These are phyloP conservation scores for human DNA, from an alignment of 2,113 vertebrate genomes.

Conservation along the genomic window DNA sequence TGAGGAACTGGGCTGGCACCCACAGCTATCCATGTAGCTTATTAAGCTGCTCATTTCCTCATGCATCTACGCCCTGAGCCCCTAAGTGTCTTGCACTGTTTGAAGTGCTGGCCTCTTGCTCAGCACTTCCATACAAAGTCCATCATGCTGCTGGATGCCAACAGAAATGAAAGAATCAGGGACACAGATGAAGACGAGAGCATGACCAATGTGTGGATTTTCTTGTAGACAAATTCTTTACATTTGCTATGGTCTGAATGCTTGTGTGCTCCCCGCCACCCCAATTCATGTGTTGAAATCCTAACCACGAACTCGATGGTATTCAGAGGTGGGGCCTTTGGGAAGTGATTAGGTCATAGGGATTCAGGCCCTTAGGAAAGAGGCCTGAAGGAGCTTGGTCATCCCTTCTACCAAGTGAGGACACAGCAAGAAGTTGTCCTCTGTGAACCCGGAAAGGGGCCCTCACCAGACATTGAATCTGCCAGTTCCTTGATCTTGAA, in stretches of 20 bases:
- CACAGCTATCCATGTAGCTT: background rate
- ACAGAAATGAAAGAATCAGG: background rate
- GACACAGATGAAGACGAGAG: background rate
- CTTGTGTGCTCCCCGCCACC: background rate
- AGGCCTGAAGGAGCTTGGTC: background rate
- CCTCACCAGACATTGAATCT: background rate
- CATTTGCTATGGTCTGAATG: background rate
- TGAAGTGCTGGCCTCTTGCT: background rate
- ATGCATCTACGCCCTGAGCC: background rate
- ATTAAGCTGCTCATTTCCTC: background rate
- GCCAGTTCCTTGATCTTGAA: background rate
- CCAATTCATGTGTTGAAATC: background rate
- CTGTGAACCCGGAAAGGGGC: background rate
- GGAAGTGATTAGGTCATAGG: background rate
- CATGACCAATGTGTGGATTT: background rate
- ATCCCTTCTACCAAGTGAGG: background rate
- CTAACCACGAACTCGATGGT: background rate
- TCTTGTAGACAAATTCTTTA: background rate
- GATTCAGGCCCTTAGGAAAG: background rate
- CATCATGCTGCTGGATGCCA: background rate
- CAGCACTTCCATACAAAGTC: background rate
- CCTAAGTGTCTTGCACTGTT: background rate
- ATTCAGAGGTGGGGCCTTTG: background rate
- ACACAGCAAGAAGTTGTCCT: background rate
- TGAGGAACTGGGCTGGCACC: too few species aligned